Base-by-base conservation (phyloP, 2,888 invertebrate genomes). In the Cantharis lateralis region DNA sequence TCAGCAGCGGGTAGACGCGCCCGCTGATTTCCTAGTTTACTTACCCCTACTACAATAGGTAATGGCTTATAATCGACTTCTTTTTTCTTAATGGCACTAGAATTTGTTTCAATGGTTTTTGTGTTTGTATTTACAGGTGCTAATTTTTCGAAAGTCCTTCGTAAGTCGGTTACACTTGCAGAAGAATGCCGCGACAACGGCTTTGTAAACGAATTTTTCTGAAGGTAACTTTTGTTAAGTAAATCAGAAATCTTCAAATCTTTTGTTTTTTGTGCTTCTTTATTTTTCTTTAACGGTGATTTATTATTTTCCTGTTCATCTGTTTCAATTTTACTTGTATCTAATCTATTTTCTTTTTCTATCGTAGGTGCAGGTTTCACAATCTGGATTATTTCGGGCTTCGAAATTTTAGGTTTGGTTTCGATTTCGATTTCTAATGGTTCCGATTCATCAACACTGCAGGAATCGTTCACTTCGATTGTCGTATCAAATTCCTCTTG, bases 91-190 rank as follows among this genome's bases (percentile, higher is more conserved):
- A 68, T 73, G 73, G 73, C 68, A 69, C 73, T 73, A 69, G 62
- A 62, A 69, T 71, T 66, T 10, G 20, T 66, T 66, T 62, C 62
- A 62, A 16, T 18, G 20, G 61, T 62, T 15, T 72, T 63, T 32
- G 18, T 32, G 26, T 72, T 63, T 63, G 62, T 62, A 26, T 16
- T 26, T 13, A 68, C 26, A 28, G 74, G 74, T 15, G 70, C 48
- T 66, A 78, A 70, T 75, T 85, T 87, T 82, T 92, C 92, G 81
- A 92, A 90, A 64, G 91, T 91, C 81, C 90, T 90, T 77, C 91
- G 89, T 81, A 92, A 90, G 82, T 91, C 91, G 72, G 90, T 91
- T 1, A 92, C 92, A 74, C 87, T 87, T 10, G 87, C 82, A 10
- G 86, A 82, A 18, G 64, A 66, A 18, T 66, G 18, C 9, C 24